Base-by-base conservation (phyloP, 2,888 invertebrate genomes). In the Sericinus montela region DNA sequence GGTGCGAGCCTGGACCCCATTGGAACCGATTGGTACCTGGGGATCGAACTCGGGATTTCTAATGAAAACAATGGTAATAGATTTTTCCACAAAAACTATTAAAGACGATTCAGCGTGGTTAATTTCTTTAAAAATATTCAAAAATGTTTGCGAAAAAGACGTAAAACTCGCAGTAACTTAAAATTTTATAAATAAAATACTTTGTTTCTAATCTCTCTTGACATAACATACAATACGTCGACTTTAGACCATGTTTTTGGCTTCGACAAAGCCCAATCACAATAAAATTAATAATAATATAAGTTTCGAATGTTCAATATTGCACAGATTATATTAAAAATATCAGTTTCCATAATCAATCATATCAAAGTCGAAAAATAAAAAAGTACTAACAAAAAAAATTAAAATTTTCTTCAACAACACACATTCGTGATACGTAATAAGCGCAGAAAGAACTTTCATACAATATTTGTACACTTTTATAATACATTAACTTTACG, bases 391-490 rank as follows among this genome's bases (percentile, higher is more conserved):
- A 25, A 25, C 8, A 25, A 25, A 25, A 25, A 7, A 8, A 8
- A 7, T 25, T 6, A 8, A 5, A 32, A 11, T 32, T 32, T 32
- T 19, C 37, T 19, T 37, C 7, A 19, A 37, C 19, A 19, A 37
- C 25, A 25, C 8, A 19, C 16, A 37, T 23, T 10, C 37, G 19
- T 30, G 16, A 28, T 9, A 36, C 16, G 32, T 16, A 37, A 29
- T 36, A 45, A 45, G 19, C 34, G 37, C 16, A 15, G 19, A 36
- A 36, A 29, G 19, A 28, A 25, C 14, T 30, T 42, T 37, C 37
- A 37, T 19, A 41, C 28, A 42, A 43, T 38, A 44, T 49, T 44
- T 49, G 44, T 44, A 44, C 44, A 49, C 19, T 35, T 48, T 43
- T 23, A 48, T 43, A 48, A 43, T 49, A 49, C 44, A 39, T 40